A percentile compares a stretch with the other conserved stretches of the same genome.
These are phyloP conservation scores for Ascaphus truei DNA, from an alignment of 2,113 vertebrate species.

Conservation along the genomic window DNA sequence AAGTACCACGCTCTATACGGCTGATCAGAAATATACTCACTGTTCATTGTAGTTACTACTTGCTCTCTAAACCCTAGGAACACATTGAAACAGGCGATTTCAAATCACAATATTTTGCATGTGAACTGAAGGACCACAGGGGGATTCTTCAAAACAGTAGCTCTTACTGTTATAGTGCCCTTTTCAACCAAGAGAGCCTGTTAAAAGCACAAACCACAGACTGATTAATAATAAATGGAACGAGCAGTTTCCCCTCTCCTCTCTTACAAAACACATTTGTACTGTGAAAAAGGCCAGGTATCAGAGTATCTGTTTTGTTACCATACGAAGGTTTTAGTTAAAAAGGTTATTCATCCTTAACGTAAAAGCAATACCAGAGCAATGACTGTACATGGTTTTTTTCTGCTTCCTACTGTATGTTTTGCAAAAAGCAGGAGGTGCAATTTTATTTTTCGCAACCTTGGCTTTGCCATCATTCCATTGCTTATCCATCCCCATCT, in stretches of 20 bases:
- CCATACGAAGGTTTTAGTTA: background rate
- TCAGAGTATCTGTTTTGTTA: background rate
- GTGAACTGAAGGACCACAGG: background rate
- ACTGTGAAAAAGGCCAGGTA: background rate
- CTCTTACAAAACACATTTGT: background rate
- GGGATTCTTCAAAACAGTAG: background rate
- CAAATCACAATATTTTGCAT: background rate
- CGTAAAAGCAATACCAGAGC: too few species aligned
- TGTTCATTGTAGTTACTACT: background rate
- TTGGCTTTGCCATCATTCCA: too few species aligned
- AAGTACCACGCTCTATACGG: background rate
- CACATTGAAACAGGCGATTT: background rate
- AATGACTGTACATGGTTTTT: too few species aligned
- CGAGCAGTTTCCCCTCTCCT: background rate
- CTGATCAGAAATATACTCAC: background rate
- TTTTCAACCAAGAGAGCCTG: background rate
- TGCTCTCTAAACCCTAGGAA: background rate
- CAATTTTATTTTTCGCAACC: too few species aligned
- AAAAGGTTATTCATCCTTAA: too few species aligned
- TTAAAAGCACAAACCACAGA: background rate
- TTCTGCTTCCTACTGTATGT: too few species aligned
- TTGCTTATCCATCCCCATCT: too few species aligned
- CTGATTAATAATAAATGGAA: slow-evolving; percentile 4
- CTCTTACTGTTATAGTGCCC: background rate
- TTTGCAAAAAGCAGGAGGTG: too few species aligned